Conservation (phyloP, 2,888 invertebrate genomes). For the Baccha elongata region DNA sequence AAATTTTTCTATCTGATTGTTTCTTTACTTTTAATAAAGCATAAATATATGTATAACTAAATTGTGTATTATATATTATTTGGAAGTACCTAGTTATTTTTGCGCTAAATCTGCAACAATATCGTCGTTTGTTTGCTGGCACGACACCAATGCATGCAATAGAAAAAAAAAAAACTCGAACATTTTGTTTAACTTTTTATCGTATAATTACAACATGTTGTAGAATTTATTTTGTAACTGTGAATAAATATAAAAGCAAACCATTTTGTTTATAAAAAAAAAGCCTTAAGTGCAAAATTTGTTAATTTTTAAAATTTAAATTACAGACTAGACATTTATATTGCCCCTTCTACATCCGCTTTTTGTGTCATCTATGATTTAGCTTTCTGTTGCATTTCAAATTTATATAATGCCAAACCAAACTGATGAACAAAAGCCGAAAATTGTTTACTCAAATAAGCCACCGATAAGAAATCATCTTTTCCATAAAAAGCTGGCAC, state of each 20-base stretch:
- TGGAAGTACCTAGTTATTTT: too few relatives aligned
- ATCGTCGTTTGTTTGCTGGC: too few relatives aligned
- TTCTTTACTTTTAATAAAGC: too few relatives aligned
- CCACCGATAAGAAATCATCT: constrained; percentile 74
- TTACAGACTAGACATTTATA: constrained; percentile 39
- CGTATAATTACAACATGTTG: constrained; percentile 27
- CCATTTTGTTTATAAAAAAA: constrained; percentile 18
- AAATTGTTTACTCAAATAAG: constrained; percentile 79
- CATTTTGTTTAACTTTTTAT: background rate
- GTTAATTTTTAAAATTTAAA: background rate
- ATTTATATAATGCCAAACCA: constrained; percentile 83
- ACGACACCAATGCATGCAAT: too few relatives aligned
- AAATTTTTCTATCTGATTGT: too few relatives aligned
- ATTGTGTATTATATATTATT: too few relatives aligned
- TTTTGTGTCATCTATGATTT: constrained; percentile 1
- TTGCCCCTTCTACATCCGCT: background rate
- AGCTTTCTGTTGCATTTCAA: constrained; percentile 77
- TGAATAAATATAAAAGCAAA: constrained; percentile 29
- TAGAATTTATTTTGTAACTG: constrained; percentile 41
- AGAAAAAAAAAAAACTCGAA: background rate
- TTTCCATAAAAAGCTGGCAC: constrained; percentile 72
- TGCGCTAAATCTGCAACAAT: too few relatives aligned
- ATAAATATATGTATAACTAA: too few relatives aligned
- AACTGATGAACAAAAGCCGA: constrained; percentile 83
- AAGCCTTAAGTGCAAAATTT: constrained; percentile 42